Conservation (phyloP, 2,888 invertebrate genomes). For the Eilema sororculum region DNA sequence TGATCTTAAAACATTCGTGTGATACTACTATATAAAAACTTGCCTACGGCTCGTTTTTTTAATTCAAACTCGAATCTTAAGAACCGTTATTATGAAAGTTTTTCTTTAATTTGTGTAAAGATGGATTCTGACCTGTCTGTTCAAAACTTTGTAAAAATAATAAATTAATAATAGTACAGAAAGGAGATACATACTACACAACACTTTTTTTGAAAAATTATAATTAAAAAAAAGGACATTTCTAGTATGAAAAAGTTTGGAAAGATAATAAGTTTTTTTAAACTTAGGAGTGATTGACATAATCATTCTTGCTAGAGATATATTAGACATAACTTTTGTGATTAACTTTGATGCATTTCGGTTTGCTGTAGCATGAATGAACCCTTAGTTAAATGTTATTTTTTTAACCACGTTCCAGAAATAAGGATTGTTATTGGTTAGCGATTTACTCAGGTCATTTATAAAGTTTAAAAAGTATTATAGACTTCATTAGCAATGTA, state of each 20-base stretch:
- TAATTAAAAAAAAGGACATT: not conserved
- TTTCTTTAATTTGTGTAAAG: not conserved
- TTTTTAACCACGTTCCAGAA: not conserved
- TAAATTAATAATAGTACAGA: not conserved
- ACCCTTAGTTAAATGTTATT: not conserved
- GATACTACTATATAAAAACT: no score
- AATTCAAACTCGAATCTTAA: no score
- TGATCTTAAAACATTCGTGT: no score
- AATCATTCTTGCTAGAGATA: no score
- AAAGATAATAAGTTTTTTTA: no score
- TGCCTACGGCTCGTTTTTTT: no score
- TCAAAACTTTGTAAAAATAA: not conserved
- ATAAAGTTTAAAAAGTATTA: not conserved
- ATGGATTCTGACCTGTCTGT: not conserved
- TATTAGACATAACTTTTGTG: no score
- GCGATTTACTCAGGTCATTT: not conserved
- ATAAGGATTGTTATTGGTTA: not conserved
- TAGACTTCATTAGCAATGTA: not conserved
- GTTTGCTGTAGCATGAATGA: not conserved
- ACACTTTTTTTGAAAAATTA: not conserved
- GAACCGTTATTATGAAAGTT: no score
- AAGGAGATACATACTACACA: not conserved
- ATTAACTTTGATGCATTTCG: not conserved
- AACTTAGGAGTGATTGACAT: no score
- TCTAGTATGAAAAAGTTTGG: not conserved